A percentile compares a stretch with the other conserved stretches of the same genome.
phyloP scores from a whole-genome alignment of 1,140 invertebrate species.

The Sminthurinus signatus region DNA sequence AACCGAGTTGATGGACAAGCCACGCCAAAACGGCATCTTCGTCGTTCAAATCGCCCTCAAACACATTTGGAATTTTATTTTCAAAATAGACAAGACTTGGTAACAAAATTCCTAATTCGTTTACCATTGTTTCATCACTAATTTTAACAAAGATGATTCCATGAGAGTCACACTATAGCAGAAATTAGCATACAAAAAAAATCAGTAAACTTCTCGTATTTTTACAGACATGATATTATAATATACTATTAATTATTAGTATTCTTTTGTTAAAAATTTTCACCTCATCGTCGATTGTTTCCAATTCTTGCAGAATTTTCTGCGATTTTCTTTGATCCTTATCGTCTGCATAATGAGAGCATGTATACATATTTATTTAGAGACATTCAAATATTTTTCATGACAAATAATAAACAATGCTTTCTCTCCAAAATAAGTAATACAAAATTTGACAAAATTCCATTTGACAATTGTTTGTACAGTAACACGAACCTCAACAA shows the following conservation, averaged over 20 bases:
- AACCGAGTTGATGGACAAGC: conserved; percentile 44
- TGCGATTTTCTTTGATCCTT: conserved; percentile 86
- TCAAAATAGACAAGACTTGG: conserved; percentile 89
- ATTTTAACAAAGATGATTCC: conserved; percentile 91
- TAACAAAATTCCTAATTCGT: conserved; percentile 78
- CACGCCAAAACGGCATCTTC: conserved; percentile 86
- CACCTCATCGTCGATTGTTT: conserved; percentile 81
- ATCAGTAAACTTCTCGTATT: conserved; percentile 92
- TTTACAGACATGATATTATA: no score
- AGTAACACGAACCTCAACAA: no score
- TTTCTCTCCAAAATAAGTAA: no score
- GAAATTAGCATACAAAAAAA: no score
- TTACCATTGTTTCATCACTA: conserved; percentile 67
- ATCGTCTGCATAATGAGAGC: no score
- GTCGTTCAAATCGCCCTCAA: conserved; percentile 74
- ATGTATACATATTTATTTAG: no score
- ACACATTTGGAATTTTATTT: conserved; percentile 48
- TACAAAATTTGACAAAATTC: no score
- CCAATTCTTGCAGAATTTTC: conserved; percentile 67
- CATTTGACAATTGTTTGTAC: no score
- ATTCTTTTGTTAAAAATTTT: no score
- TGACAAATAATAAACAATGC: no score
- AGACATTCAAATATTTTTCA: no score
- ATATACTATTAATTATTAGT: no score
- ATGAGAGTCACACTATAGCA: conserved; percentile 73